Conservation (phyloP, 2,797 vertebrate species). For the Aulostomus chinensis region DNA sequence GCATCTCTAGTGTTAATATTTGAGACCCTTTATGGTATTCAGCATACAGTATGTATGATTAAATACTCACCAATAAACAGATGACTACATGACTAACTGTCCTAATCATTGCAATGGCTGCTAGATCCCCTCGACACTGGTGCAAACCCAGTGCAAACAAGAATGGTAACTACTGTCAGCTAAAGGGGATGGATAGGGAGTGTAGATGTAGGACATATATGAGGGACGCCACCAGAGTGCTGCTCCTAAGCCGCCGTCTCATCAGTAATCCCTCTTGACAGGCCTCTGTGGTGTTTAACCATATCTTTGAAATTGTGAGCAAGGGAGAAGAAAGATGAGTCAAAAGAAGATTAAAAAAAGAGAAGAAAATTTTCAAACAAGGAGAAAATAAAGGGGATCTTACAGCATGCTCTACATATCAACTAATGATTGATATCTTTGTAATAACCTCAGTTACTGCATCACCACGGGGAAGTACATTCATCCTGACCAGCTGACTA, state of each 20-base stretch:
- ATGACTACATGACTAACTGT: constrained; percentile 29
- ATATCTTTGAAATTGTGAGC: constrained; percentile 37
- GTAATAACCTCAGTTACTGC: constrained; percentile 58
- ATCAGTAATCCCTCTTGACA: constrained; percentile 52
- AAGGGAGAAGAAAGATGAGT: constrained; percentile 42
- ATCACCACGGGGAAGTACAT: constrained; percentile 54
- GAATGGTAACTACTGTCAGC: constrained; percentile 30
- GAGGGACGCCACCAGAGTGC: constrained; percentile 23
- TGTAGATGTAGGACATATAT: constrained; percentile 42
- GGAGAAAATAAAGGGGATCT: constrained; percentile 52
- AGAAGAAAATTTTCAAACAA: constrained; percentile 39
- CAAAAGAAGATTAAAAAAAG: constrained; percentile 52
- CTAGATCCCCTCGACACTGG: constrained; percentile 16
- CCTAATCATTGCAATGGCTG: constrained; percentile 29
- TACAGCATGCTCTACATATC: constrained; percentile 60
- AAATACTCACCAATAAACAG: constrained; percentile 1
- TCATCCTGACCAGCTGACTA: constrained; percentile 49
- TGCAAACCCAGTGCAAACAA: constrained; percentile 32
- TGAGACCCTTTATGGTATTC: no score
- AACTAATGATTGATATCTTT: constrained; percentile 59
- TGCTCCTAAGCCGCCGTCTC: constrained; percentile 36
- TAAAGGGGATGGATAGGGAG: constrained; percentile 19
- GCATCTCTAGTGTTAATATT: no score
- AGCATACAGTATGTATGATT: neutral
- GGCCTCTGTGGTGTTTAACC: constrained; percentile 51